Conservation (phyloP, 2,113 vertebrate species). For the Aegotheles bennettii region DNA sequence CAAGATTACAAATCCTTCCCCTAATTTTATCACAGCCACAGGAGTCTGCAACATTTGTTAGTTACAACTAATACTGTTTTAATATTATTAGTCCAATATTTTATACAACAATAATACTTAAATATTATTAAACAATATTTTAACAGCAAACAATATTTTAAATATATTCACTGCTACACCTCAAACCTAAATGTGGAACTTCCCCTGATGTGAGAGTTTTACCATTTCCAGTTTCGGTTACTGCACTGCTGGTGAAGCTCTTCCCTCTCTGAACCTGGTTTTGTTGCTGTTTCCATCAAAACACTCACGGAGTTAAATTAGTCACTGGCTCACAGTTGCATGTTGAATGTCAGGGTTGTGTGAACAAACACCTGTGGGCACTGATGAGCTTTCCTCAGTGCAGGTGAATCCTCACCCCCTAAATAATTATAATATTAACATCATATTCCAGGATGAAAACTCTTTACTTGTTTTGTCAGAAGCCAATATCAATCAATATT, state of each 20-base stretch:
- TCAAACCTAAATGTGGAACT: not conserved
- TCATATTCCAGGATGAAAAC: not conserved
- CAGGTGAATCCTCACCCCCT: not conserved
- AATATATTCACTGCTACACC: not conserved
- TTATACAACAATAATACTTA: not conserved
- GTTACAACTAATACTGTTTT: not conserved
- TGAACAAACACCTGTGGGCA: not conserved
- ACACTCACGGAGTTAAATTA: not conserved
- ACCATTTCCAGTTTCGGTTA: not conserved
- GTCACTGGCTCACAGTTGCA: not conserved
- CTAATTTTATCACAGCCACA: accelerated
- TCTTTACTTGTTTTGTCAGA: not conserved
- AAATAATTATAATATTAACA: not conserved
- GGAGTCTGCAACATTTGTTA: not conserved
- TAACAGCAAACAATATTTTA: not conserved
- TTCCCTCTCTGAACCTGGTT: not conserved
- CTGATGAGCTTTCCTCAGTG: accelerated
- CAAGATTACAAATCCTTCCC: not conserved
- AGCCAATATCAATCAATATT: not conserved
- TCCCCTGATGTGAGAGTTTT: not conserved
- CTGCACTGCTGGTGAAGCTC: not conserved
- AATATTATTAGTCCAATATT: not conserved
- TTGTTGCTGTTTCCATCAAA: not conserved
- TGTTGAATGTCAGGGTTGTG: not conserved
- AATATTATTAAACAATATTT: not conserved